Base-by-base conservation (phyloP, 2,797 vertebrate species). In the Microctenopoma lineatum region DNA sequence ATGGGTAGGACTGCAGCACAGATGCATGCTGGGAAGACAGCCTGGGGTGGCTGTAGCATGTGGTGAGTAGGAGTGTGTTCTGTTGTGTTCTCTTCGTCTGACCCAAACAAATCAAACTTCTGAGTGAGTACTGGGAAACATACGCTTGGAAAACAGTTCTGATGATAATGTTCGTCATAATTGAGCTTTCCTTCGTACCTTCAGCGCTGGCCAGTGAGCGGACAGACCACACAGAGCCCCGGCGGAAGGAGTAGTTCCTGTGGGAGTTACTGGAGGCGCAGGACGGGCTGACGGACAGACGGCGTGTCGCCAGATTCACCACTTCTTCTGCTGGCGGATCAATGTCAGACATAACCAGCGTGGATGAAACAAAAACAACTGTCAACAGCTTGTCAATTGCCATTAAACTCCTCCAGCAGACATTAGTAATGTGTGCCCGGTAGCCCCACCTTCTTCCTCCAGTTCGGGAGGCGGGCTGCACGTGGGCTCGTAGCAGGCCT, bases 11-110 rank as follows among this genome's bases (percentile, higher is more conserved):
- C 97, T 0, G 97, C 96, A 5, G 98, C 98, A 91, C 98, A 99
- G 84, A 99, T 99, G 91, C 98, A 99, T 1, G 98, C 97, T 89
- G 98, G 98, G 89, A 99, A 99, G 53, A 99, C 98, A 0, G 97
- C 96, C 79, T 99, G 98, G 0, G 98, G 98, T 0, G 98, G 98
- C 42, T 99, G 98, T 7, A 97, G 92, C 83, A 97, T 95, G 14
- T 99, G 97, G 71, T 98, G 98, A 47, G 96, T 99, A 6, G 96
- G 97, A 0, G 97, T 98, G 86, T 98, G 98, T 63, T 99, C 98
- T 0, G 97, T 96, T 25, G 95, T 95, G 84, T 98, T 98, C 51
- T 99, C 98, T 59, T 99, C 97, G 87, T 98, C 97, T 99, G 82
- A 5, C 1, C 59, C 29, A 18, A 41, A 41, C 4, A 63, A 15